Conservation (phyloP, 1,140 invertebrate species). For the Oryctes rhinoceros region DNA sequence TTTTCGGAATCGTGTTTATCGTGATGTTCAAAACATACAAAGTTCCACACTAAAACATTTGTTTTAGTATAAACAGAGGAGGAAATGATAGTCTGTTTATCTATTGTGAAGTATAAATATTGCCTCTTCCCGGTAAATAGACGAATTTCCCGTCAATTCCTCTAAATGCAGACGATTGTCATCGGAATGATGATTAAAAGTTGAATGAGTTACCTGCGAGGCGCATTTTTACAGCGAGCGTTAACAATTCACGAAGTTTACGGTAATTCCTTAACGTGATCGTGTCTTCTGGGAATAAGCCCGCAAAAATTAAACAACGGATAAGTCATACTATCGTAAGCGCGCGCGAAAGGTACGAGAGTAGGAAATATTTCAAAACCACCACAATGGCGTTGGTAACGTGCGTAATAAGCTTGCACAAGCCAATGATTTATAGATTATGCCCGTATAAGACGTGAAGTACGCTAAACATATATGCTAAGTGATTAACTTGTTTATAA, state of each 20-base stretch:
- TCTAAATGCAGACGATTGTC: too few species aligned
- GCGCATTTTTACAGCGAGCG: too few species aligned
- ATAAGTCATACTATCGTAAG: background rate
- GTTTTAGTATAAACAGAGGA: too few species aligned
- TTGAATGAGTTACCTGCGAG: too few species aligned
- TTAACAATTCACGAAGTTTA: background rate
- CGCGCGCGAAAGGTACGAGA: background rate
- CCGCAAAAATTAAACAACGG: background rate
- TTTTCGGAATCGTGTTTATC: too few species aligned
- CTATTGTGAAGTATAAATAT: too few species aligned
- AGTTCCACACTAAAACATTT: too few species aligned
- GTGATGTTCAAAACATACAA: too few species aligned
- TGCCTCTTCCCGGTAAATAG: background rate
- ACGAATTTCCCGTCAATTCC: background rate
- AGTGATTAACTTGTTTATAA: constrained; percentile 11
- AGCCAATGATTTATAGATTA: background rate
- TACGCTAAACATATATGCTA: background rate
- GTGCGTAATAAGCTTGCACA: constrained; percentile 8
- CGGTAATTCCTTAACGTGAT: background rate
- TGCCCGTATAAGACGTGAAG: background rate
- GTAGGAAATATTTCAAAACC: background rate
- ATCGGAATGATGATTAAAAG: too few species aligned
- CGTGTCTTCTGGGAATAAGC: background rate
- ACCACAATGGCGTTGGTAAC: background rate
- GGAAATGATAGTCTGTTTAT: too few species aligned